A percentile compares a stretch with the other conserved stretches of the same genome.
phyloP scores from a whole-genome alignment of 2,797 vertebrate genomes.

The Scolopax rusticola region DNA sequence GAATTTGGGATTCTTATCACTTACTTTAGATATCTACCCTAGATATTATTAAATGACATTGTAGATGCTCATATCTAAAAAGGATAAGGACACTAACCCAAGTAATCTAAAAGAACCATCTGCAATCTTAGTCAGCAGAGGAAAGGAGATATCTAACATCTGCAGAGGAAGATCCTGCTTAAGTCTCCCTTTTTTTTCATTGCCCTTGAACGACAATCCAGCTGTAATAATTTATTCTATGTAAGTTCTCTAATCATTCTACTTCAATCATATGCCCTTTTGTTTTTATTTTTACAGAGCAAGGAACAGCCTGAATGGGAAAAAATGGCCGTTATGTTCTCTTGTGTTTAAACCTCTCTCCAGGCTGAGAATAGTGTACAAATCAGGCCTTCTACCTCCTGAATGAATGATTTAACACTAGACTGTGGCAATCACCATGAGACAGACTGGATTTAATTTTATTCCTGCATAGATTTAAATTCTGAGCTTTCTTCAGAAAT shows the following conservation, averaged over 20 bases:
- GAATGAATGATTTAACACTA: not conserved
- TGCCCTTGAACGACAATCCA: not conserved
- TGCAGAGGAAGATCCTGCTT: not conserved
- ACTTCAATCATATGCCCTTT: fast-evolving
- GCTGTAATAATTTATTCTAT: not conserved
- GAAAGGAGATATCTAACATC: not conserved
- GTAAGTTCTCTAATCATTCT: not conserved
- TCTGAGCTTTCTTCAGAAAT: not conserved
- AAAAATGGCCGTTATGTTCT: not conserved
- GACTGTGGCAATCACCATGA: not conserved
- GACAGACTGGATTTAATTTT: not conserved
- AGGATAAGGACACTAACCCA: not conserved
- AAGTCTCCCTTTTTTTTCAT: not conserved
- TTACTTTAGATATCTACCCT: not conserved
- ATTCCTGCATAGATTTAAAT: not conserved
- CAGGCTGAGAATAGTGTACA: not conserved
- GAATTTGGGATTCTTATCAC: not conserved
- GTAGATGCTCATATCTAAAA: not conserved
- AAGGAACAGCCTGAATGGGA: not conserved
- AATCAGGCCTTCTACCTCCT: not conserved
- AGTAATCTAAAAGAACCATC: not conserved
- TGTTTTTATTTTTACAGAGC: not conserved
- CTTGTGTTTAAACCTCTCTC: not conserved
- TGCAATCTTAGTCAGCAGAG: not conserved
- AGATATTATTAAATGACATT: not conserved